Evolutionary conservation across 2,113 vertebrate species (phyloP), one percentile per base, ranked within the genome.

Genomic region (Psephotus haematonotus): DNA sequence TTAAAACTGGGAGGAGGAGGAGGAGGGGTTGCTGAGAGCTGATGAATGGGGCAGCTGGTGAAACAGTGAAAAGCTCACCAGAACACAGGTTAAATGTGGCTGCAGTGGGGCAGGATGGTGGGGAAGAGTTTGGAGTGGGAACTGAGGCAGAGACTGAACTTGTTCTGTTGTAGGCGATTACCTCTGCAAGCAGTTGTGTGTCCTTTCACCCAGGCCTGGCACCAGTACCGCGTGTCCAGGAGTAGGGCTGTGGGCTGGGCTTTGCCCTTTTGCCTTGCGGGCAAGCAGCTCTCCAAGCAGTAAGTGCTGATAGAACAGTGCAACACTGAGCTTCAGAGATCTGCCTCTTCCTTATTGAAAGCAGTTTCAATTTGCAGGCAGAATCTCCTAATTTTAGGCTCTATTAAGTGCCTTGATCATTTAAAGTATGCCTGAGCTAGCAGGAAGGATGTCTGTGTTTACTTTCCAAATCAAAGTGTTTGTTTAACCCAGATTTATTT

Each of bases 401-500:
- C 20, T 12, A 0, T 71, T 49, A 72, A 60, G 31, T 74, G 71
- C 41, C 71, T 80, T 35, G 50, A 41, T 88, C 19, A 11, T 77
- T 79, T 53, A 17, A 47, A 64, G n/a, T 35, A 8, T 27, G 52
- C n/a, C 71, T 69, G 65, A 82, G 52, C 68, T 71, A 90, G 67
- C 39, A 52, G 79, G 75, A 83, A 24, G 16, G 37, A 43, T 35
- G 77, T 20, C 86, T 88, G 31, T 86, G 65, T 96, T 93, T 94
- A 25, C 77, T 82, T 92, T 86, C n/a, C 74, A 37, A 89, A 82
- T 78, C 23, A 11, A 70, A 95, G 65, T 92, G 77, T 96, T 84
- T 96, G n/a, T 83, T 96, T 94, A 96, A 92, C 71, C 33, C 55
- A 63, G 64, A 50, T 83, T 92, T 95, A 76, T 75, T 78, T 93